Conservation (phyloP, 2,888 invertebrate genomes). For the Apamea epomidion region DNA sequence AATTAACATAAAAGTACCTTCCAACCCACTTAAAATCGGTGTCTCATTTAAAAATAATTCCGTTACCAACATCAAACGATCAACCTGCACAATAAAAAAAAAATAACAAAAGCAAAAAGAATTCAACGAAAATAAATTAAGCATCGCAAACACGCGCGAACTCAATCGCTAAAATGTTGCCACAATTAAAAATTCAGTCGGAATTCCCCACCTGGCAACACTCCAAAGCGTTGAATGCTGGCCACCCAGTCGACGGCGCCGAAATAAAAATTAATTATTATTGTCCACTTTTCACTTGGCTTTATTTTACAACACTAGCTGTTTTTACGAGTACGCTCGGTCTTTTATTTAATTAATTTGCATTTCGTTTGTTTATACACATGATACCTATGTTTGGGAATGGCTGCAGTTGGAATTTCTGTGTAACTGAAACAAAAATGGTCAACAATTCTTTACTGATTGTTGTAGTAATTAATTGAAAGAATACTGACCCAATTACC, state of each 20-base stretch:
- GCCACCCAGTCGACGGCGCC: constrained; percentile 62
- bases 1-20: not conserved
- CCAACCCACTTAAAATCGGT: not conserved
- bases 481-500: not conserved
- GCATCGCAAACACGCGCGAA: constrained; percentile 64
- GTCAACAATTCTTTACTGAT: not conserved
- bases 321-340: constrained; percentile 44
- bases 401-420: constrained; percentile 6
- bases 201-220: constrained; percentile 68
- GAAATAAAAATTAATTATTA: constrained; percentile 73
- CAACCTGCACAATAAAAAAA: constrained; percentile 13
- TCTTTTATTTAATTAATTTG: constrained; percentile 60
- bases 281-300: constrained; percentile 64
- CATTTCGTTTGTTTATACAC: constrained; percentile 47
- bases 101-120: constrained; percentile 28
- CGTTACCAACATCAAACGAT: constrained; percentile 32
- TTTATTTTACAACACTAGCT: constrained; percentile 60
- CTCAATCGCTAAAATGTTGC: constrained; percentile 71
- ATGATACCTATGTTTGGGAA: constrained; percentile 27
- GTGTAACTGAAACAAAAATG: constrained; percentile 1
- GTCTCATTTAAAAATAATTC: constrained; percentile 13
- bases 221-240: constrained; percentile 69
- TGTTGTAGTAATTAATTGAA: not conserved
- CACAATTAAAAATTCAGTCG: constrained; percentile 72
- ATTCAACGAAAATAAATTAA: constrained; percentile 60